Evolutionary conservation across 1,140 invertebrate species (phyloP), one percentile per base, ranked within the genome.

Genomic region (Panulirus ornatus): DNA sequence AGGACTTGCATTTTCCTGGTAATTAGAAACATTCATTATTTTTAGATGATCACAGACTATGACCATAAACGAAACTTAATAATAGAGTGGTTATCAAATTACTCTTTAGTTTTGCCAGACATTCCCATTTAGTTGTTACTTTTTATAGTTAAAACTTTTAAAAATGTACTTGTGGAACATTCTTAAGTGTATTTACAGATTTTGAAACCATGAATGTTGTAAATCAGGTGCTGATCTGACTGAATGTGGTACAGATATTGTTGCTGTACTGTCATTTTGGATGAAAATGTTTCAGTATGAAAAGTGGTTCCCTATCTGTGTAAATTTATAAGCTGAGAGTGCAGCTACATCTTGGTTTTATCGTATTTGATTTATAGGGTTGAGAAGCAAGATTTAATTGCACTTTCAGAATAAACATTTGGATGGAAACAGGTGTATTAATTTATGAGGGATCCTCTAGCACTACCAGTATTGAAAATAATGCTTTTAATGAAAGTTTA

Each of bases 101-200:
- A 66, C 9, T 66, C n/a, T 66, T 66, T 66, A 66, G 58, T 66
- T 66, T 63, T 66, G 22, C n/a, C 30, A 30, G 30, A 66, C 58
- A 66, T 66, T 66, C 58, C 58, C 58, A 66, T 27, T 66, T 66
- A 66, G 58, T 66, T 66, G 22, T 22, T 66, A 66, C n/a, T 66
- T 30, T 66, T 66, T 30, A 66, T 66, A 27, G 58, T 30, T 66
- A 27, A 2, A n/a, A 66, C 22, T 66, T 66, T 22, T 66, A 27
- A 11, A n/a, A 22, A 30, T 66, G 30, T 30, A 66, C n/a, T 66
- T 66, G 58, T 66, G 8, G 58, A 27, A 5, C 58, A 66, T 16
- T 58, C n/a, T 22, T 66, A 5, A 54, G 3, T 66, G n/a, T 27
- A 66, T 5, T 30, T 27, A 58, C 3, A 58, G 30, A 66, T 66